Base-by-base conservation (phyloP, 2,113 vertebrate genomes). In the Hirundichthys speculiger region DNA sequence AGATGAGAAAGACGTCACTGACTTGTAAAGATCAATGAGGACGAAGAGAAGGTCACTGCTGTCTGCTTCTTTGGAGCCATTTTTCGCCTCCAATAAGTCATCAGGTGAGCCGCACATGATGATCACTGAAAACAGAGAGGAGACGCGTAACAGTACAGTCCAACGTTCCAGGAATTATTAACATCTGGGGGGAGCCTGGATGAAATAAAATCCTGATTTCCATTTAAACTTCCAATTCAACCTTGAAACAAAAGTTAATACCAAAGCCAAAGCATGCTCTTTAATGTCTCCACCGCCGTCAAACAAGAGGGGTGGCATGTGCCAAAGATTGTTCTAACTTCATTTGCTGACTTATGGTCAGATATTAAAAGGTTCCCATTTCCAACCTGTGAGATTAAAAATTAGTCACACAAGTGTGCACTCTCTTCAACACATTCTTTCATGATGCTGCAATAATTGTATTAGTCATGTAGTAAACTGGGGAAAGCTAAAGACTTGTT, bases 1-100 rank as follows among this genome's bases (percentile, higher is more conserved):
- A 20, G 2, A 47, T 0, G 7, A 20, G 21, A 43, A n/a, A 30
- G 2, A 15, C 6, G 48, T 25, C 40, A 95, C 95, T 91, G 88
- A 99, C 97, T 94, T 96, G 93, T 94, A 96, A 58, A 98, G 92
- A 86, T 99, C 96, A 63, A 99, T 92, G 13, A 99, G 91, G 76
- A 99, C 75, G 73, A 98, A 94, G 61, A 95, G 71, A 10, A 89
- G 82, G 16, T 95, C 89, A 2, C 79, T 71, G 73, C 83, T 65
- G 73, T 95, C 88, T 10, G 90, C 74, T 3, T 50, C 39, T 8
- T 0, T 24, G 14, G 47, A 60, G 0, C 39, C 62, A 0, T 79
- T 91, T 38, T 92, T 91, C 60, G 93, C 65, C 13, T 19, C 16
- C 5, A 34, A 0, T 1, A 97, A 0, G 0, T 90, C 91, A 5